Evolutionary conservation across 2,797 vertebrate genomes (phyloP).

Genomic region (Eremophila alpestris): DNA sequence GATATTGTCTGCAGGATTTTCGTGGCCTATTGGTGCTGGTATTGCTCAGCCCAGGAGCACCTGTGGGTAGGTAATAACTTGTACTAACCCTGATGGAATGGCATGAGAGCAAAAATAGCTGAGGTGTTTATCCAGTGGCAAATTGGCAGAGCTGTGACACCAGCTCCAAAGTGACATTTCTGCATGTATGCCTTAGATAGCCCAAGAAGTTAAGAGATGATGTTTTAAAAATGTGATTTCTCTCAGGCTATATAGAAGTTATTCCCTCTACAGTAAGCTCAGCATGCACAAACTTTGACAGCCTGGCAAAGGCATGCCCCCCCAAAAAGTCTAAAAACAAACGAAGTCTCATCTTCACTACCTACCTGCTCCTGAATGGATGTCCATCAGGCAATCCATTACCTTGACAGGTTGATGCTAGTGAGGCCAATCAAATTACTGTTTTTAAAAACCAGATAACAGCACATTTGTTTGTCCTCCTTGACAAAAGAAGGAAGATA

Average conservation of each 20-base stretch:
- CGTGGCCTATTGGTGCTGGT: not conserved
- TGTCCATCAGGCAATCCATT: not conserved
- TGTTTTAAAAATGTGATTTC: not conserved
- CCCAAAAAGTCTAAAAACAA: not conserved
- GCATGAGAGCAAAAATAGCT: not conserved
- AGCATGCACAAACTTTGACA: not conserved
- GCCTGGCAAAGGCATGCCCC: not conserved
- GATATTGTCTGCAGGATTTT: not conserved
- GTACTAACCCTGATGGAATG: not conserved
- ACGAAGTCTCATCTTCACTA: not conserved
- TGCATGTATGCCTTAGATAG: not conserved
- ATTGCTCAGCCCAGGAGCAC: not conserved
- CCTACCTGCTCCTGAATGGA: not conserved
- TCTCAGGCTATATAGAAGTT: not conserved
- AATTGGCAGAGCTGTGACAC: not conserved
- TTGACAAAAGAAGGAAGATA: not conserved
- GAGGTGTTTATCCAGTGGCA: not conserved
- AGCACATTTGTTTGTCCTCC: not conserved
- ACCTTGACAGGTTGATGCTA: not conserved
- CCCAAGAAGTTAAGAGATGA: not conserved
- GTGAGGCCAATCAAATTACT: not conserved
- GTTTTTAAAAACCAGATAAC: not conserved
- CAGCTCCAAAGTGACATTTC: not conserved
- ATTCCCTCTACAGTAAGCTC: not conserved
- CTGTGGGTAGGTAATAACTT: not conserved